These are phyloP conservation scores for Rostratula benghalensis DNA, from an alignment of 2,113 vertebrate species.

Conservation along the genomic window DNA sequence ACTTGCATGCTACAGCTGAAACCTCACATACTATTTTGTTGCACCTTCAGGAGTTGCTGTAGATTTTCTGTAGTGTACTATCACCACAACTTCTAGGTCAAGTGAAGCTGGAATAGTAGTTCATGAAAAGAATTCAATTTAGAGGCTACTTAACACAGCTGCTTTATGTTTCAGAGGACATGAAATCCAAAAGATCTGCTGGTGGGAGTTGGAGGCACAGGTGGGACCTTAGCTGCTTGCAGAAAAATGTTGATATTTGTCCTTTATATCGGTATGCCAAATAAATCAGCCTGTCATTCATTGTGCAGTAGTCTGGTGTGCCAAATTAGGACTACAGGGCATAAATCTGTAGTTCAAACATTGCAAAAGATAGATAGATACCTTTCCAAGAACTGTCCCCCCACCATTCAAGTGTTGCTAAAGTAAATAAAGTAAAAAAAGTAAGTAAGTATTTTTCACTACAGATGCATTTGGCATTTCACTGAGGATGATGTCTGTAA, in stretches of 20 bases:
- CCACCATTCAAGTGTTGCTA: not conserved
- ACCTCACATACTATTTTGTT: rapidly evolving
- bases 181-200: not conserved
- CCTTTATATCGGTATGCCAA: not conserved
- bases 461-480: not conserved
- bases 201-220: not conserved
- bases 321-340: not conserved
- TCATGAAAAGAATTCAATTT: not conserved
- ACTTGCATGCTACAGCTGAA: not conserved
- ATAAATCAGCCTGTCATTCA: not conserved
- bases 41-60: not conserved
- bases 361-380: not conserved
- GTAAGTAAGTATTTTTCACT: not conserved
- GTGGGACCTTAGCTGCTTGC: not conserved
- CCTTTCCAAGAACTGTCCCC: not conserved
- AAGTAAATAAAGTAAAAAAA: not conserved
- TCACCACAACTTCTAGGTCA: not conserved
- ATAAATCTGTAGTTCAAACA: not conserved
- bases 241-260: not conserved
- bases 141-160: not conserved
- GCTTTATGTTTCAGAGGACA: not conserved
- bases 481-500: not conserved
- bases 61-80: not conserved
- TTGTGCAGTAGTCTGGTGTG: not conserved
- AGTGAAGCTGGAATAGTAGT: not conserved